Base-by-base conservation (phyloP, 92 coral and sea anemone species). In the Parazoanthus swiftii region DNA sequence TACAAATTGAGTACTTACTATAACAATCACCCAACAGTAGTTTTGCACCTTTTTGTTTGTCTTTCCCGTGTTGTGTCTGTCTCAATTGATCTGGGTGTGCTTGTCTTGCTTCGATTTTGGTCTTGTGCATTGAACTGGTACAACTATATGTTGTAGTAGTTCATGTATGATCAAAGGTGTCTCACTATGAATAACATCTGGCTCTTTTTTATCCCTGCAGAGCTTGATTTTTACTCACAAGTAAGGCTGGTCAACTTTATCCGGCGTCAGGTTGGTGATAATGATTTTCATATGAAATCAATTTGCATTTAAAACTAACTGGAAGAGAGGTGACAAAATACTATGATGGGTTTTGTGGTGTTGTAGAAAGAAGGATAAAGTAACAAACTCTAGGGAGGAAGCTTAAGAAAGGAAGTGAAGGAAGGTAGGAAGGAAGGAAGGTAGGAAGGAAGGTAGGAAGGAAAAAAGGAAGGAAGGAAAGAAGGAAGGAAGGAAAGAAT, bases 231-330 rank as follows among this genome's bases (percentile, higher is more conserved):
- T 85, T 96, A 96, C 80, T 94, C 92, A 21, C 96, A 94, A 87
- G 98, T 96, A 21, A 96, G 93, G 76, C 90, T 96, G 79, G 98
- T 96, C 72, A 96, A 96, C 88, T 96, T 86, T 88, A 89, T 96
- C 87, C 84, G 98, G 84, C 88, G 96, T 80, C 93, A 91, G 90
- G 98, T 95, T 86, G 25, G 89, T 88, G 6, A 44, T 35, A 44
- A 1, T 77, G 36, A 67, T 20, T 63, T 33, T 6, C 5, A 18
- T 25, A 39, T 44, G 58, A 42, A 79, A 23, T 35, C 1, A 18
- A 16, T 25, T 43, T 43, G 36, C 15, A 50, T 39, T 16, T 54
- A 21, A 81, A 26, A 54, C 21, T 15, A 50, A 58, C 25, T 81
- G 44, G 74, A 59, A 54, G 59, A 54, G 4, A 54, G 59, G 14